These are phyloP conservation scores for Ispidina lecontei DNA, from an alignment of 2,797 vertebrate species.

Conservation along the genomic window DNA sequence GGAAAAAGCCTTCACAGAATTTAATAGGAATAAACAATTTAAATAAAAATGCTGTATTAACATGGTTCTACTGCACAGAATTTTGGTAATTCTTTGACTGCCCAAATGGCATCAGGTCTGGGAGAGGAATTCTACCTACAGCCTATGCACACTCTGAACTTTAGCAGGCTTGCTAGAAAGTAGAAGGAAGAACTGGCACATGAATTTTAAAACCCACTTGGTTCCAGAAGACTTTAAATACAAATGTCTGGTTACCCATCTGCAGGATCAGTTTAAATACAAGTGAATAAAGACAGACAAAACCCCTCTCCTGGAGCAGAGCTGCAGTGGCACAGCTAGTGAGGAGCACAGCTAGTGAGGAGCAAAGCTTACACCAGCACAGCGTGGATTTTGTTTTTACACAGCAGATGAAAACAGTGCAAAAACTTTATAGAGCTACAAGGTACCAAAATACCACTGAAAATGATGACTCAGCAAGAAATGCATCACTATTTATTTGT, in stretches of 20 bases:
- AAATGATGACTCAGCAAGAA: neutral
- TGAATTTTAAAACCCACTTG: neutral
- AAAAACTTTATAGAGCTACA: neutral
- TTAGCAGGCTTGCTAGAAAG: neutral
- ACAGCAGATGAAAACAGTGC: neutral
- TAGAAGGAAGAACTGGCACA: neutral
- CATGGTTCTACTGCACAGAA: neutral
- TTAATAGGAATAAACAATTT: neutral
- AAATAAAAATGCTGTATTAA: neutral
- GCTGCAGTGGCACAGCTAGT: neutral
- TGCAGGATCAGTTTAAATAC: neutral
- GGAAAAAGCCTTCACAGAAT: neutral
- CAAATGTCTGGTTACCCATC: neutral
- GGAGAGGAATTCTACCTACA: neutral
- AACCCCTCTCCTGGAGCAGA: neutral
- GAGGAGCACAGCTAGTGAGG: neutral
- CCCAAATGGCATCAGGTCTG: neutral
- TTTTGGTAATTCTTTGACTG: neutral
- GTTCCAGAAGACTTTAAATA: neutral
- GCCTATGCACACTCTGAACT: neutral
- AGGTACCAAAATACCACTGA: neutral
- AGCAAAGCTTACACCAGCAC: too few species aligned
- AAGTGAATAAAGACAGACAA: fast-evolving
- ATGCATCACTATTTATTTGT: neutral
- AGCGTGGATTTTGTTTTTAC: neutral